A percentile compares a stretch with the other conserved stretches of the same genome.
phyloP scores from a whole-genome alignment of 2,113 vertebrate genomes.

The Chloropsis cyanopogon region DNA sequence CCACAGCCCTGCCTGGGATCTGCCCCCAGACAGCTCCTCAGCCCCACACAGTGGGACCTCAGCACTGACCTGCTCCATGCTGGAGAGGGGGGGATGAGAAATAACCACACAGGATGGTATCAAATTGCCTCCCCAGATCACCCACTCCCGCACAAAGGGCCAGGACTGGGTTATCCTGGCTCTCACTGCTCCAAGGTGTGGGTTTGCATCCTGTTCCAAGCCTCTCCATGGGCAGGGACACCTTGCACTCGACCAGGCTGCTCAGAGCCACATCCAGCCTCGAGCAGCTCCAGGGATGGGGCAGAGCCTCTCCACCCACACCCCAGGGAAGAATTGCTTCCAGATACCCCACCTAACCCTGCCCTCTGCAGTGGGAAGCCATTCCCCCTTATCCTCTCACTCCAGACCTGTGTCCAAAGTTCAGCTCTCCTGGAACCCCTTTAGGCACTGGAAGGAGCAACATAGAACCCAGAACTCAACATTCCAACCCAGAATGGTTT shows the following conservation, averaged over 20 bases:
- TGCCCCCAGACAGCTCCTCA: background rate
- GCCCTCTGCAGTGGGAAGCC: background rate
- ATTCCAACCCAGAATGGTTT: background rate
- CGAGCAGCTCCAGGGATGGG: background rate
- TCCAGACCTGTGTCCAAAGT: background rate
- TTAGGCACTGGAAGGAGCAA: background rate
- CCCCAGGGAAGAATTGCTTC: too few species aligned
- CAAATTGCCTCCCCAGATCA: background rate
- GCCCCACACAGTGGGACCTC: fast-evolving
- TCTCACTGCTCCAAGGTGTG: fast-evolving
- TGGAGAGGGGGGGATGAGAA: background rate
- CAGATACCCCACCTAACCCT: fast-evolving
- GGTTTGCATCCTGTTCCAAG: background rate
- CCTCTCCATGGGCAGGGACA: background rate
- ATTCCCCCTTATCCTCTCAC: background rate
- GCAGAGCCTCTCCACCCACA: background rate
- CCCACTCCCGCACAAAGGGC: background rate
- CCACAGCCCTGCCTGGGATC: background rate
- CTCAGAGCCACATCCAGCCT: background rate
- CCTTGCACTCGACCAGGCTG: fast-evolving
- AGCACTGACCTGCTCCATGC: fast-evolving
- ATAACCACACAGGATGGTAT: fast-evolving
- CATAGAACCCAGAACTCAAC: too few species aligned
- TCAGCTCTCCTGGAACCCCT: background rate
- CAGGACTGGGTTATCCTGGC: fast-evolving